Conservation (phyloP, 2,888 invertebrate species). For the Cetonia aurata region DNA sequence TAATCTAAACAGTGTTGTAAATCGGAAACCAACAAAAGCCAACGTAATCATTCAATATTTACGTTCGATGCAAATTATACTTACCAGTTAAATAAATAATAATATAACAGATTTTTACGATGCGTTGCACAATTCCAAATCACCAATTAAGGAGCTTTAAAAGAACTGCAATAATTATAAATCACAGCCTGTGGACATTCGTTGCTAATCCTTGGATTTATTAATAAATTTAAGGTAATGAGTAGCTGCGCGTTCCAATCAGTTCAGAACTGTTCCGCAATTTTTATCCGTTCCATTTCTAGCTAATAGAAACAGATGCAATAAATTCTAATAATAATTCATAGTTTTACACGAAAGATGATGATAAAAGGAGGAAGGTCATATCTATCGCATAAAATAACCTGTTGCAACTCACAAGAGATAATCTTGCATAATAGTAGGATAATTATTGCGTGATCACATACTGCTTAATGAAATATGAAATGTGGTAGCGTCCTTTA, state of each 20-base stretch:
- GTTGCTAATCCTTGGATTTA: conserved; percentile 26
- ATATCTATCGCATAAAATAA: conserved; percentile 18
- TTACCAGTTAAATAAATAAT: background rate
- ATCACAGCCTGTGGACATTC: conserved; percentile 3
- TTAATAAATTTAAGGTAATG: conserved; percentile 22
- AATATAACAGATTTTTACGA: conserved; percentile 7
- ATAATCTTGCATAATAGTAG: conserved; percentile 19
- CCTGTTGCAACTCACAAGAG: conserved; percentile 8
- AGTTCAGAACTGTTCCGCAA: conserved; percentile 27
- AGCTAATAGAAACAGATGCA: conserved; percentile 15
- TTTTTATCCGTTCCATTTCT: conserved; percentile 18
- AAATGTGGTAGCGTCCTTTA: too few relatives aligned
- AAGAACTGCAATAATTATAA: conserved; percentile 32
- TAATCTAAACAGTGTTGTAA: too few relatives aligned
- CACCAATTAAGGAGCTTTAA: conserved; percentile 24
- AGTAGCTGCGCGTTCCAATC: conserved; percentile 4
- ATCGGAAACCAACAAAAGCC: too few relatives aligned
- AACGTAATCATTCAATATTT: too few relatives aligned
- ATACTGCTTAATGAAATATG: too few relatives aligned
- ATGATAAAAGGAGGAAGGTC: conserved; percentile 36
- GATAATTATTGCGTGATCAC: background rate
- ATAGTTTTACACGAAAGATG: conserved; percentile 16
- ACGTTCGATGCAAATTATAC: background rate
- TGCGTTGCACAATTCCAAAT: conserved; percentile 24
- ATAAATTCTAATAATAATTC: conserved; percentile 21